These are phyloP conservation scores for Helicoverpa assulta DNA, from an alignment of 2,888 invertebrate genomes.

Conservation along the genomic window DNA sequence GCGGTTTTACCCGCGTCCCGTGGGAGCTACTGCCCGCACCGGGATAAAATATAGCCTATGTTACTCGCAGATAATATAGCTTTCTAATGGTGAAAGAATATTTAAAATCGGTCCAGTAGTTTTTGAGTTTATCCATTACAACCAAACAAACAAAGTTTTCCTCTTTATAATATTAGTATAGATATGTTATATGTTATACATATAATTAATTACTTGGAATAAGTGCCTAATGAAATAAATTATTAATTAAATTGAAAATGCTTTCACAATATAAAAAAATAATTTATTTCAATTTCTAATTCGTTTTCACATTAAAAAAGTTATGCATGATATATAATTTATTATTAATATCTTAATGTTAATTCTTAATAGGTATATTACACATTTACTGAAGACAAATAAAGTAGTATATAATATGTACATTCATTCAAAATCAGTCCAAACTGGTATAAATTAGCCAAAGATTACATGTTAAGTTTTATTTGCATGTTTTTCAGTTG, in stretches of 20 bases:
- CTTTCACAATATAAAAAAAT: slow-evolving; percentile 29
- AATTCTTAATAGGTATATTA: slow-evolving; percentile 38
- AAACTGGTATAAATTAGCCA: slow-evolving; percentile 24
- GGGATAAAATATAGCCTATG: too few species aligned
- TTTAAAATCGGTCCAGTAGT: too few species aligned
- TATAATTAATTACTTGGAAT: too few species aligned
- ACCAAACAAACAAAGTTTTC: too few species aligned
- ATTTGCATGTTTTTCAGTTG: background rate
- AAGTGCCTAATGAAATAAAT: background rate
- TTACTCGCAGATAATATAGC: too few species aligned
- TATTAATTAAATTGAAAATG: background rate
- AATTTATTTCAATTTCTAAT: slow-evolving; percentile 41
- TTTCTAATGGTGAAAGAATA: too few species aligned
- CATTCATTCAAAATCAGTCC: slow-evolving; percentile 50
- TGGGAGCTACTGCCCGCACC: too few species aligned
- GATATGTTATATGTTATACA: too few species aligned
- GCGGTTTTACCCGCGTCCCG: too few species aligned
- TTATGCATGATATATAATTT: slow-evolving; percentile 35
- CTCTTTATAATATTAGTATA: too few species aligned
- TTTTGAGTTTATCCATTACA: too few species aligned
- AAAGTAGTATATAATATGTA: slow-evolving; percentile 41
- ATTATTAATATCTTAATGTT: slow-evolving; percentile 36
- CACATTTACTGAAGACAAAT: slow-evolving; percentile 17
- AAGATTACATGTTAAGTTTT: background rate
- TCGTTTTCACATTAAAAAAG: slow-evolving; percentile 40